These are phyloP conservation scores for Pteronotus mesoamericanus DNA, from an alignment of 2,797 vertebrate species.

Conservation along the genomic window DNA sequence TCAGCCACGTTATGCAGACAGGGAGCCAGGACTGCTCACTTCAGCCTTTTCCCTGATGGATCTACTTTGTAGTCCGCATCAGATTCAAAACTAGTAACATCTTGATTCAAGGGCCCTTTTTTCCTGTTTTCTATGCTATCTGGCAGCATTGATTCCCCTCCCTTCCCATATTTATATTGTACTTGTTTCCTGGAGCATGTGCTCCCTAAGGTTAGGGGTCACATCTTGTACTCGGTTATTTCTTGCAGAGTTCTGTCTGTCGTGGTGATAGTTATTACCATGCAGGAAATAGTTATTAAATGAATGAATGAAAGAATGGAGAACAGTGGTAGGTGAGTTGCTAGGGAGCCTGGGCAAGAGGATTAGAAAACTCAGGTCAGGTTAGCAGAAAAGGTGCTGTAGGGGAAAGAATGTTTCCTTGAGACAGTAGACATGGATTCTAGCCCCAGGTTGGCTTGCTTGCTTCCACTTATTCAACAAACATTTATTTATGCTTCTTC, in stretches of 20 bases:
- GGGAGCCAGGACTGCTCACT: not conserved
- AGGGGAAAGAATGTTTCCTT: conserved; percentile 4
- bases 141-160: not conserved
- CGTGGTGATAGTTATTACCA: not conserved
- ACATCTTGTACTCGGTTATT: not conserved
- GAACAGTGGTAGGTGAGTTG: conserved; percentile 5
- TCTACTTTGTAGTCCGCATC: not conserved
- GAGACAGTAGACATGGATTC: not conserved
- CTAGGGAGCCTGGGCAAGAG: conserved; percentile 40
- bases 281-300: not conserved
- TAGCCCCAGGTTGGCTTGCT: not conserved
- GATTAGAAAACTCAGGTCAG: conserved; percentile 5
- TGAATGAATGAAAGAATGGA: not conserved
- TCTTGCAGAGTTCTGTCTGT: not conserved
- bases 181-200: not conserved
- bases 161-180: not conserved
- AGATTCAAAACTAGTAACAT: not conserved
- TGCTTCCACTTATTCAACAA: not conserved
- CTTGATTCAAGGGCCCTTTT: not conserved
- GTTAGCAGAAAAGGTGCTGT: conserved; percentile 1
- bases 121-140: not conserved
- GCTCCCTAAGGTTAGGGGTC: not conserved
- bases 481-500: conserved; percentile 7
- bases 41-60: not conserved
- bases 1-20: not conserved